Evolutionary conservation across 1,140 invertebrate genomes (phyloP), one percentile per base, ranked within the genome.

Genomic region (Anastrepha ludens): DNA sequence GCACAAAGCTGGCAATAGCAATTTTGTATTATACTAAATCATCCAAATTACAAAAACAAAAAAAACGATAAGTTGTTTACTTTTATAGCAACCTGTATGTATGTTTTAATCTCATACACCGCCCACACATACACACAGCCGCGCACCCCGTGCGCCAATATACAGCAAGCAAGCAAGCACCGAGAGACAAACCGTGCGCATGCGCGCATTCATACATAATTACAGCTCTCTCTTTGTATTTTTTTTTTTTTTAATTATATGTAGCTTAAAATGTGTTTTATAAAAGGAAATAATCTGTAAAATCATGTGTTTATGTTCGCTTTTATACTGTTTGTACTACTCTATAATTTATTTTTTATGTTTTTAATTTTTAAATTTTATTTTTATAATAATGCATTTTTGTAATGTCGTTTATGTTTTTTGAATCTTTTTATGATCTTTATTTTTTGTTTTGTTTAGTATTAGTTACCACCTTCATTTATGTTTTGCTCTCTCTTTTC

Each of bases 231-330:
- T 55, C 20, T 58, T 62, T 81, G 50, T 81, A 58, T 81, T 81
- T 81, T 74, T 29, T 29, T 29, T 29, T 47, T 74, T 81, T 81
- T 55, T 81, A 81, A 81, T 5, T 81, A 81, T 29, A 55, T 81
- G n/a, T 81, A 81, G 74, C 29, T 55, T 81, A 81, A 81, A 81
- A 50, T 81, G 50, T 55, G 74, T 55, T 81, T 81, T 81, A 81
- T 50, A 81, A 55, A 55, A 81, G n/a, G 29, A 58, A 55, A 67
- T 7, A 11, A 81, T 11, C 2, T 78, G 70, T 55, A 81, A 81
- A 58, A 55, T 81, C n/a, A 55, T 78, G 50, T 62, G 13, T 62
- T 62, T 62, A 62, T 78, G 39, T 20, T 78, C 50, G 47, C 47
- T 55, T 78, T 81, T 81, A 74, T 74, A 74, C 67, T 15, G 50